Base-by-base conservation (phyloP, 2,113 vertebrate genomes). In the Seriola dumerili region DNA sequence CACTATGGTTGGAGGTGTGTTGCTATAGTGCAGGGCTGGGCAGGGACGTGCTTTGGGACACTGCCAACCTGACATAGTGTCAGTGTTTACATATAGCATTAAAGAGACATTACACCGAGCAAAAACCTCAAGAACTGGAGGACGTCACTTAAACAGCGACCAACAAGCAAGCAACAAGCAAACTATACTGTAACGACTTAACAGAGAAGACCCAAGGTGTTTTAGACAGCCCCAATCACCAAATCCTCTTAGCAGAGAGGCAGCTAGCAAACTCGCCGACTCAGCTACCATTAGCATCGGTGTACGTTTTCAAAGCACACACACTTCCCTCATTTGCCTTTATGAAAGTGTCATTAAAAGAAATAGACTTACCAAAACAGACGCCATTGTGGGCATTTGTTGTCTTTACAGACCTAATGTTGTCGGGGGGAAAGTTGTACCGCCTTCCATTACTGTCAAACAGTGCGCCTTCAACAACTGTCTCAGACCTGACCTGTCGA, bases 311-410 rank as follows among this genome's bases (percentile, higher is more conserved):
- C 32, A 46, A 17, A 38, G 34, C 16, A 21, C 21, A 10, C 9
- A 21, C 3, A 29, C 29, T 29, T 29, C 19, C 3, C 44, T 38
- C 19, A 0, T 62, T 9, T 7, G 12, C 6, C 9, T 5, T 34
- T 23, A 4, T 2, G 0, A 21, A 58, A 8, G n/a, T 42, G 9
- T 42, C 3, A 6, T 38, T 12, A 17, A 36, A 58, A 67, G 1
- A 29, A 17, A 5, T 17, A 12, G 3, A 83, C 94, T 93, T 77
- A 95, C 95, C 94, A 95, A 36, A 65, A 95, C 93, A 76, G 94
- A 96, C 29, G 94, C 93, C 95, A 96, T 96, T 16, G 16, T 16
- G 17, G 32, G 25, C 25, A 4, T 57, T 50, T 40, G 2, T 5
- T 8, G 13, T n/a, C 5, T 32, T 13, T 42, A 16, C 13, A 65